Percentiles rank a stretch among this genome's conserved stretches.
phyloP scores from a whole-genome alignment of 2,888 invertebrate species.

The Teinopalpus imperialis region DNA sequence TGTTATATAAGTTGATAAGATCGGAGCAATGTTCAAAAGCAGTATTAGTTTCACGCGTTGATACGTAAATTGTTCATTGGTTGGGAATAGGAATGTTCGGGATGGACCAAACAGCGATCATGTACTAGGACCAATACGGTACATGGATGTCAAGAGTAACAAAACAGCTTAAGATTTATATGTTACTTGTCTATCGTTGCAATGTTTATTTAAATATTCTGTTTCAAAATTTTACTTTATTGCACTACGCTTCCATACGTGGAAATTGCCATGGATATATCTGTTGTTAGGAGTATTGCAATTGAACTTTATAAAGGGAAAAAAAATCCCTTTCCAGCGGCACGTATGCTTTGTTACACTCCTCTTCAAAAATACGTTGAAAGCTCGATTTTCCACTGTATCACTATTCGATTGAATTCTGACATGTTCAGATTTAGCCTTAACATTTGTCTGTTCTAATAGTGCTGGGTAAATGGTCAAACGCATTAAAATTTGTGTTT shows the following conservation, averaged over 20 bases:
- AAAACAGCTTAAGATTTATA: too few relatives aligned
- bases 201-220: too few relatives aligned
- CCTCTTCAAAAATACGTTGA: conserved; percentile 9
- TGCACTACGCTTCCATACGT: background rate
- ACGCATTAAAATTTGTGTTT: too few relatives aligned
- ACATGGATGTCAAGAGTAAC: too few relatives aligned
- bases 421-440: background rate
- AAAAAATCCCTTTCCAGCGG: conserved; percentile 17
- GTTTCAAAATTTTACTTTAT: conserved; percentile 9
- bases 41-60: too few relatives aligned
- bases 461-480: background rate
- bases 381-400: conserved; percentile 7
- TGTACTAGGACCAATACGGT: too few relatives aligned
- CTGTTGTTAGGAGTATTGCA: conserved; percentile 7
- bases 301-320: conserved; percentile 17
- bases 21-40: too few relatives aligned
- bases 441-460: background rate
- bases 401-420: conserved; percentile 10
- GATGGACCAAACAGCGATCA: too few relatives aligned
- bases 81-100: too few relatives aligned
- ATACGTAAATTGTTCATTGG: too few relatives aligned
- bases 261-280: conserved; percentile 6
- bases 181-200: too few relatives aligned
- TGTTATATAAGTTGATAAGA: too few relatives aligned
- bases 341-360: conserved; percentile 18